Conservation (phyloP, 1,140 invertebrate genomes). For the Platorchestia sp. region DNA sequence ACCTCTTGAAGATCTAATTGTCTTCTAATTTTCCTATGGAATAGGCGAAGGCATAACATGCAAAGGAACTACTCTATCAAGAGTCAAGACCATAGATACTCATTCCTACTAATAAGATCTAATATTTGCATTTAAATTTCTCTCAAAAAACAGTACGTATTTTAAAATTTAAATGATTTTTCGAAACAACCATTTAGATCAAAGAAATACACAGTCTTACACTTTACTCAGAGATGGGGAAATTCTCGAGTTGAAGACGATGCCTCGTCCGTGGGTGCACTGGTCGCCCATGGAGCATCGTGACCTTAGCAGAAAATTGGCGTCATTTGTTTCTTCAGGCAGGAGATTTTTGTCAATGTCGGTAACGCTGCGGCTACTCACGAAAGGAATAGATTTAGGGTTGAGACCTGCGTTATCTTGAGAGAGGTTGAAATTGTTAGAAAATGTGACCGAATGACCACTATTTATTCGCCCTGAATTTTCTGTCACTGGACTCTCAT, state of each 20-base stretch:
- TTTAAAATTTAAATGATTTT: neutral
- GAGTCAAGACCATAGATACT: neutral
- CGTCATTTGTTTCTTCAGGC: neutral
- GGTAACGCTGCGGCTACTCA: neutral
- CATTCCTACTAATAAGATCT: neutral
- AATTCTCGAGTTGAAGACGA: constrained; percentile 13
- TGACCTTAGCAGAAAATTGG: neutral
- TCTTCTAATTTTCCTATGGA: no score
- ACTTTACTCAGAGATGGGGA: neutral
- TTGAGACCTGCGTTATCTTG: neutral
- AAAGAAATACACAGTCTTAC: neutral
- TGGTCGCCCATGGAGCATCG: neutral
- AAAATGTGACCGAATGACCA: neutral
- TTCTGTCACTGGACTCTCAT: neutral
- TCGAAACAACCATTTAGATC: neutral
- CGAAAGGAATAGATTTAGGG: neutral
- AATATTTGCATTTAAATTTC: neutral
- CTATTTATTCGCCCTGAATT: neutral
- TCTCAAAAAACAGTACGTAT: neutral
- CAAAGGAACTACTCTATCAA: neutral
- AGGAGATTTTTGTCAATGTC: neutral
- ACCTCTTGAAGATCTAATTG: no score
- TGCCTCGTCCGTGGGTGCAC: neutral
- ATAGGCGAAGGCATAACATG: neutral
- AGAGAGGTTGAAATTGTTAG: neutral